Base-by-base conservation (phyloP, 2,888 invertebrate genomes). In the Pandemis heparana region DNA sequence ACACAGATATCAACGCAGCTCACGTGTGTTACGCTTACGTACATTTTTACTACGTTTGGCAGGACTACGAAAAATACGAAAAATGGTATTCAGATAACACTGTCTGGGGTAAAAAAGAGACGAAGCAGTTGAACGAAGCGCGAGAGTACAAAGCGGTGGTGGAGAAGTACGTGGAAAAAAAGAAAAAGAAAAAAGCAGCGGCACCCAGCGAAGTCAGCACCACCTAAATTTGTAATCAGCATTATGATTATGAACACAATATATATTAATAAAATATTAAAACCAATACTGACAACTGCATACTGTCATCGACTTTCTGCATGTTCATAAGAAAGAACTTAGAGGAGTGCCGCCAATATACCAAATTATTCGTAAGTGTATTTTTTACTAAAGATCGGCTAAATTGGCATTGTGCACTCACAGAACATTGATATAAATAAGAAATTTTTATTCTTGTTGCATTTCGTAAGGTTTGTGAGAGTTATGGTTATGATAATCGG, bases 61-160 rank as follows among this genome's bases (percentile, higher is more conserved):
- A 92, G 92, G 89, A 90, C 43, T 92, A 89, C 77, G 80, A 84
- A 3, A 84, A 83, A 75, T 92, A 92, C 72, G 60, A 80, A 0
- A 85, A 87, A 70, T 92, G 92, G 92, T 92, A 89, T 76, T 62
- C 73, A 0, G 83, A 86, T 3, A 87, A 88, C n/a, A 89, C 92
- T 0, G 38, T 74, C 0, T 85, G 83, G 80, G 92, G 92, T 16
- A 83, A 79, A 38, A 86, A 80, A 71, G 92, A 90, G 76, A 83
- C 76, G 70, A 82, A 83, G 32, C 86, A 87, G 59, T 64, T 85
- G 0, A 71, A 82, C 74, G 85, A 85, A 8, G 88, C 88, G 70
- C 75, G 72, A 41, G 85, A 88, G 43, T 92, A 88, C 76, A 82
- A 82, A 65, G 74, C 78, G 2, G 77, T 82, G 0, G 51, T 83